These are phyloP conservation scores for Peromyscus eremicus DNA, from an alignment of 2,797 vertebrate species.

Conservation along the genomic window DNA sequence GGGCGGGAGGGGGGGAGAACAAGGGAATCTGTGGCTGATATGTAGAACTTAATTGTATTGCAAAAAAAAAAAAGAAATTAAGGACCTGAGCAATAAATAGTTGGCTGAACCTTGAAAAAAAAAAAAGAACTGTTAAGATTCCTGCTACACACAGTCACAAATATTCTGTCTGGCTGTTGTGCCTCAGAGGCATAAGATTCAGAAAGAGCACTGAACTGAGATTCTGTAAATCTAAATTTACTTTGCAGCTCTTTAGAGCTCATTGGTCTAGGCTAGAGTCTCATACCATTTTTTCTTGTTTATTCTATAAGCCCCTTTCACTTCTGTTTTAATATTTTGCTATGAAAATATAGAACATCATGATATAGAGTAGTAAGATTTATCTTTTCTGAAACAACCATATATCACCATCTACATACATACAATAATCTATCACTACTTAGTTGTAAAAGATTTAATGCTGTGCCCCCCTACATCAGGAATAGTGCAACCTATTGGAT, in stretches of 20 bases:
- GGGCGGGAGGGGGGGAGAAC: too few relatives aligned
- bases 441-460: conserved; percentile 27
- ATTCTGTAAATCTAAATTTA: conserved; percentile 27
- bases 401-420: neutral
- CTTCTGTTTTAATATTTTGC: conserved; percentile 25
- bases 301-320: neutral
- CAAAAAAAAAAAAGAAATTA: too few relatives aligned
- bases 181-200: conserved; percentile 13
- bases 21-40: too few relatives aligned
- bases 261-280: neutral
- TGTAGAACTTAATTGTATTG: too few relatives aligned
- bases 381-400: conserved; percentile 9
- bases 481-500: neutral
- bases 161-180: conserved; percentile 34
- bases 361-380: neutral
- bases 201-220: conserved; percentile 17
- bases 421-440: conserved; percentile 2
- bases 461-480: neutral
- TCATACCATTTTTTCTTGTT: neutral
- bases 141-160: conserved; percentile 37
- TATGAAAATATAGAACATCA: neutral
- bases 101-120: too few relatives aligned
- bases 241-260: neutral
- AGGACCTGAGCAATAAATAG: too few relatives aligned
- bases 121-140: too few relatives aligned